A percentile compares a stretch with the other conserved stretches of the same genome.
These are phyloP conservation scores for Numenius arquata DNA, from an alignment of 2,113 vertebrate species.

Conservation along the genomic window DNA sequence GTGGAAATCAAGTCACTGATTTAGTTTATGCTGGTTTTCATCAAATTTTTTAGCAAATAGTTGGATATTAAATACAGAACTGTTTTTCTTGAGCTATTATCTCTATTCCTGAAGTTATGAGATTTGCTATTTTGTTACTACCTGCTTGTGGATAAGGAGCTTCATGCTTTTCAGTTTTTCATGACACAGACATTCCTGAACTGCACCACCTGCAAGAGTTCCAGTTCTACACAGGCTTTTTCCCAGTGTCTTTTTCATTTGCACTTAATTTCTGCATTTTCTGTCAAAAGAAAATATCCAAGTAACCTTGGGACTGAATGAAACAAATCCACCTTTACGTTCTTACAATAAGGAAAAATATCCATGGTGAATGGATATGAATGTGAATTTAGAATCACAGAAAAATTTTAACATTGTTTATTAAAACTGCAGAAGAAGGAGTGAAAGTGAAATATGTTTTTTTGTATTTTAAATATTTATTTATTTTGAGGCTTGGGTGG, in stretches of 20 bases:
- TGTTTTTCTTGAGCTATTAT: neutral
- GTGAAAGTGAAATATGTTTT: neutral
- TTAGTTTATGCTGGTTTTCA: neutral
- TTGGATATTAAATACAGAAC: neutral
- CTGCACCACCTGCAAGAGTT: neutral
- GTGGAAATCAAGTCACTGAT: neutral
- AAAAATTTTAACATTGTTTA: neutral
- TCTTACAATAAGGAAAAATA: neutral
- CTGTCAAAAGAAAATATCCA: neutral
- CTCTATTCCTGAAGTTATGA: neutral
- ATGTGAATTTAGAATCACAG: neutral
- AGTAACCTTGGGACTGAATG: neutral
- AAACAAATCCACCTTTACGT: neutral
- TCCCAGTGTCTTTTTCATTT: neutral
- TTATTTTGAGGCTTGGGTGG: neutral
- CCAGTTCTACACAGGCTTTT: neutral
- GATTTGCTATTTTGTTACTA: neutral
- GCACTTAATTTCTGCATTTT: neutral
- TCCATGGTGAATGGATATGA: neutral
- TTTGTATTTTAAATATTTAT: neutral
- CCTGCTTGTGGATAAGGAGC: neutral
- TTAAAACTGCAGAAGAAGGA: neutral
- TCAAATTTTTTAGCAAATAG: neutral
- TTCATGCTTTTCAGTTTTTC: neutral
- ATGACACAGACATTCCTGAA: neutral